Evolutionary conservation across 1,140 invertebrate genomes (phyloP).

Genomic region (Diploscapter pachys): DNA sequence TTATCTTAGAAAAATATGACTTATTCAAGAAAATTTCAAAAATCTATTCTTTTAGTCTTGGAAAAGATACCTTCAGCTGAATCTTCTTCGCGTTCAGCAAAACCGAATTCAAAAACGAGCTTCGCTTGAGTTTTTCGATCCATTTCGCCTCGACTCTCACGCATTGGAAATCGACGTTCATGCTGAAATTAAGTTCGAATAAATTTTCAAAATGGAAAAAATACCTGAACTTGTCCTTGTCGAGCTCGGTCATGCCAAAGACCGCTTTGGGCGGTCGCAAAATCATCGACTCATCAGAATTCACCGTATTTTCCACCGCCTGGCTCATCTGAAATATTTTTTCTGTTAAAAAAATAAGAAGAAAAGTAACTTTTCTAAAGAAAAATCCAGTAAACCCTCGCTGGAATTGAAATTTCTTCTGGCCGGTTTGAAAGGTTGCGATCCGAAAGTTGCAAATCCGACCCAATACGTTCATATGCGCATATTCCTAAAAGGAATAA

Average conservation of each 20-base stretch:
- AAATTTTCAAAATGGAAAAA: slow-evolving; percentile 12
- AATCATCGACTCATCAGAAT: background rate
- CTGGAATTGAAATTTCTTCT: too few relatives aligned
- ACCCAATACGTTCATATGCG: too few relatives aligned
- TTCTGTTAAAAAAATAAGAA: too few relatives aligned
- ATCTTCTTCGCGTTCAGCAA: slow-evolving; percentile 17
- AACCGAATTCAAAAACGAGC: slow-evolving; percentile 19
- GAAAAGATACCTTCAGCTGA: background rate
- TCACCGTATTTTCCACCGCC: too few relatives aligned
- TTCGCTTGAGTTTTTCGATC: slow-evolving; percentile 2
- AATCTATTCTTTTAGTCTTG: too few relatives aligned
- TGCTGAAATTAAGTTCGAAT: slow-evolving; percentile 12
- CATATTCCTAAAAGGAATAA: too few relatives aligned
- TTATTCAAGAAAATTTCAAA: too few relatives aligned
- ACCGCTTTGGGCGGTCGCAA: slow-evolving; percentile 23
- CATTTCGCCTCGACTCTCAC: slow-evolving; percentile 10
- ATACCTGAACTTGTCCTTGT: slow-evolving; percentile 30
- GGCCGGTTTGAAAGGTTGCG: too few relatives aligned
- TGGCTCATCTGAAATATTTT: too few relatives aligned
- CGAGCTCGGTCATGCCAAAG: slow-evolving; percentile 27
- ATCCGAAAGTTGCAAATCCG: too few relatives aligned
- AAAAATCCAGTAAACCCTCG: too few relatives aligned
- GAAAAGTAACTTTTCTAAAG: too few relatives aligned
- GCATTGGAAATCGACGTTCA: slow-evolving; percentile 10
- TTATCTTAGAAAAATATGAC: background rate